Evolutionary conservation across 1,140 invertebrate species (phyloP), one percentile per base, ranked within the genome.

Genomic region (Macrostomum lignano): DNA sequence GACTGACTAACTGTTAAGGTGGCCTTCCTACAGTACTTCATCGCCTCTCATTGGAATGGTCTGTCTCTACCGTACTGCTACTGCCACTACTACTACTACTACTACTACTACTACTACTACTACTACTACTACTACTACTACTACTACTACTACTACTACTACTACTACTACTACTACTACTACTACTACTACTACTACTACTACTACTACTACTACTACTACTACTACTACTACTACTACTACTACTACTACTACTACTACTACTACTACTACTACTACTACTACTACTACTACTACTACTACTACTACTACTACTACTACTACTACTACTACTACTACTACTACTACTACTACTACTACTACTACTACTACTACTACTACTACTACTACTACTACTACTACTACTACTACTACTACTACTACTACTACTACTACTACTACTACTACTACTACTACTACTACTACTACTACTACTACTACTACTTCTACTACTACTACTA

Each of bases 101-200:
- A 9, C 29, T 35, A 6, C 14, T 31, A 21, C 28, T 17, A 33
- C 33, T 35, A 33, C 7, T 21, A 6, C 11, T 21, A 35, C 11
- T 31, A 24, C 24, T 21, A 21, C 11, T 24, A 35, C 13, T 24
- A 6, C 32, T 25, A 33, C 20, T 25, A 33, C 32, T 25, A 33
- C 22, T 25, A 33, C 32, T 33, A 33, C 7, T 23, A 33, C 20
- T 33, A 33, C 32, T 25, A 33, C 32, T 33, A 25, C 32, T 23
- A 33, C 7, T 33, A 33, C 32, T 25, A 26, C 20, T 33, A 33
- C 32, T 33, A 26, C 20, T 33, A 26, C 32, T 33, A 24, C 32
- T 25, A 26, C 32, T 33, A 33, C 32, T 25, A 26, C 20, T 33
- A 26, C 32, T 33, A 33, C 32, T 25, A 25, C 32, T 25, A 33